Conservation (phyloP, 2,113 vertebrate species). For the Erythrocercus mccallii region DNA sequence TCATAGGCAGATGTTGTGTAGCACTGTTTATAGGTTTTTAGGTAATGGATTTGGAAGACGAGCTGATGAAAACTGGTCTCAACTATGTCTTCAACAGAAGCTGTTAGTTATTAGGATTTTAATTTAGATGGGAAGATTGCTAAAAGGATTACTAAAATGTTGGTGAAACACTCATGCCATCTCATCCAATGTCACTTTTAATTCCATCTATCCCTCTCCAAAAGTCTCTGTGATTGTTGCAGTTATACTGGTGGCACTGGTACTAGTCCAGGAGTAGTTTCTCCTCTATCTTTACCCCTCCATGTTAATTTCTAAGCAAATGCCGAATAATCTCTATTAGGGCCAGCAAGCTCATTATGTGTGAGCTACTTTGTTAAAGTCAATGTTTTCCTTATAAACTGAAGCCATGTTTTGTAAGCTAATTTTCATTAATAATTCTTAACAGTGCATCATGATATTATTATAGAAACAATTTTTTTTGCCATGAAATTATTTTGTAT, state of each 20-base stretch:
- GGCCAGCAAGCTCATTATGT: background rate
- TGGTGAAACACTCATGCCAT: background rate
- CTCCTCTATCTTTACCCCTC: background rate
- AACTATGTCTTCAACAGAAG: background rate
- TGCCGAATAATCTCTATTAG: background rate
- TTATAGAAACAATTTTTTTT: background rate
- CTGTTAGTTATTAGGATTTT: background rate
- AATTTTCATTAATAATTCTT: background rate
- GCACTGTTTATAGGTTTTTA: background rate
- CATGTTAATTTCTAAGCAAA: background rate
- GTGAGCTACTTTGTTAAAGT: background rate
- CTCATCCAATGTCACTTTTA: background rate
- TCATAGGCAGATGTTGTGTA: background rate
- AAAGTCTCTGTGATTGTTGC: background rate
- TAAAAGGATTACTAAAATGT: background rate
- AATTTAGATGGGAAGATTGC: background rate
- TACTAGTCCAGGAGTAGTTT: background rate
- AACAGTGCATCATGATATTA: background rate
- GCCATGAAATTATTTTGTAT: background rate
- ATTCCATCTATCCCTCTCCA: background rate
- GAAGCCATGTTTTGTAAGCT: background rate
- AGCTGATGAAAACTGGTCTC: background rate
- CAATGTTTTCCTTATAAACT: background rate
- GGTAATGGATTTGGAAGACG: background rate
- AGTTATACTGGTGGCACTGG: background rate